Conservation (phyloP, 2,888 invertebrate genomes). For the Dryadula phaetusa region DNA sequence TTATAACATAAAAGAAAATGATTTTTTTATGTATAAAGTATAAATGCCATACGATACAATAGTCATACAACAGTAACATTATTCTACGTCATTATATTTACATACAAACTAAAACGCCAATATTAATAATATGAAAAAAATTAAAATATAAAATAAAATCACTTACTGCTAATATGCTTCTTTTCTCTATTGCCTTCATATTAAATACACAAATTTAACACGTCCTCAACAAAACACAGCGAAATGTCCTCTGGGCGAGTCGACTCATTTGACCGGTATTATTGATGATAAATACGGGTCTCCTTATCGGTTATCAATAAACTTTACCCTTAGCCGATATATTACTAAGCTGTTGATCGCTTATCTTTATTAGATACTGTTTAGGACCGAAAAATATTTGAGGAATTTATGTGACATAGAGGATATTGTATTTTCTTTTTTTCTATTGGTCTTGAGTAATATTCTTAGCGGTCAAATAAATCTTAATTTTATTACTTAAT, state of each 20-base stretch:
- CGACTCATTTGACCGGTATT: constrained; percentile 47
- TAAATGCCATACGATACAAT: too few species aligned
- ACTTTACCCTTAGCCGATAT: constrained; percentile 47
- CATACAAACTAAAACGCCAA: neutral
- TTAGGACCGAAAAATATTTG: neutral
- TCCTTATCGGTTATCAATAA: constrained; percentile 61
- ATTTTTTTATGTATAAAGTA: too few species aligned
- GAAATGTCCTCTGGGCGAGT: constrained; percentile 51
- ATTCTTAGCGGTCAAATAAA: neutral
- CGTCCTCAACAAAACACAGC: constrained; percentile 45
- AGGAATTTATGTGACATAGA: neutral
- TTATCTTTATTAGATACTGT: constrained; percentile 30
- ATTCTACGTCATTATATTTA: neutral
- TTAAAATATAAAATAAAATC: neutral
- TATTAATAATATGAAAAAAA: neutral
- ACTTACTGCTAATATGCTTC: constrained; percentile 33
- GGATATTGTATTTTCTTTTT: neutral
- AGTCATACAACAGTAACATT: too few species aligned
- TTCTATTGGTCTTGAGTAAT: neutral
- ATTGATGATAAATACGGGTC: constrained; percentile 52
- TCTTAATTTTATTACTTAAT: neutral
- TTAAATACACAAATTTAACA: constrained; percentile 29
- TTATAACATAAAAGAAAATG: too few species aligned
- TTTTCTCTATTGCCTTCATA: constrained; percentile 42
- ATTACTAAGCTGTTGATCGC: constrained; percentile 21